Evolutionary conservation across 2,797 vertebrate genomes (phyloP), one percentile per base, ranked within the genome.

Genomic region (Argentina silus): DNA sequence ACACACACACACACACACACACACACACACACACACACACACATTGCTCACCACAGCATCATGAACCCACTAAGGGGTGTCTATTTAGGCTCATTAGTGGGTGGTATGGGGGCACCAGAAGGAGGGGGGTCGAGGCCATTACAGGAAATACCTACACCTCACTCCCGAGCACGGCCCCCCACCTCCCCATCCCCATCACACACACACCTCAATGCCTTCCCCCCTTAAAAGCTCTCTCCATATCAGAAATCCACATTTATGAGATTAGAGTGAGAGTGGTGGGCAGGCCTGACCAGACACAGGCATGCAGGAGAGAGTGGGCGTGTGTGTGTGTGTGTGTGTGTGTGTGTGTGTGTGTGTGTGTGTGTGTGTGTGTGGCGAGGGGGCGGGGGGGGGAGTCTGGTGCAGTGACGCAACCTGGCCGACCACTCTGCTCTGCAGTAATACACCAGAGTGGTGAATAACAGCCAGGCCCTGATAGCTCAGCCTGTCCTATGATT

Each of bases 181-280:
- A 23, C 59, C 75, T 72, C 75, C 74, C 65, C 78, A 78, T 79
- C 76, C 78, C 73, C 82, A 77, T 82, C 84, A 75, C 75, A 78
- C 81, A 83, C 66, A 77, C 83, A 66, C 88, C 86, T 85, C 85
- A 86, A 80, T 78, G 84, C 74, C 84, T 81, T 87, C 85, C 87
- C 86, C 87, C 86, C 85, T 91, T 93, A 93, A 93, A 91, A 91
- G 89, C 89, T 57, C 78, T 75, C 78, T 53, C 85, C 79, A 15
- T 78, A 91, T 91, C 86, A 90, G 82, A 90, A 88, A 93, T 91
- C 91, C 85, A 90, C 88, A 81, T 86, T 91, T 88, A 92, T 90
- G 76, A 90, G 89, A 93, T 94, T 93, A 92, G 81, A 87, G 63
- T 71, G 50, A 56, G 47, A 67, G 69, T 70, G 68, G 81, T 68